Evolutionary conservation across 2,797 vertebrate genomes (phyloP).

Genomic region (Sebastes variabilis): DNA sequence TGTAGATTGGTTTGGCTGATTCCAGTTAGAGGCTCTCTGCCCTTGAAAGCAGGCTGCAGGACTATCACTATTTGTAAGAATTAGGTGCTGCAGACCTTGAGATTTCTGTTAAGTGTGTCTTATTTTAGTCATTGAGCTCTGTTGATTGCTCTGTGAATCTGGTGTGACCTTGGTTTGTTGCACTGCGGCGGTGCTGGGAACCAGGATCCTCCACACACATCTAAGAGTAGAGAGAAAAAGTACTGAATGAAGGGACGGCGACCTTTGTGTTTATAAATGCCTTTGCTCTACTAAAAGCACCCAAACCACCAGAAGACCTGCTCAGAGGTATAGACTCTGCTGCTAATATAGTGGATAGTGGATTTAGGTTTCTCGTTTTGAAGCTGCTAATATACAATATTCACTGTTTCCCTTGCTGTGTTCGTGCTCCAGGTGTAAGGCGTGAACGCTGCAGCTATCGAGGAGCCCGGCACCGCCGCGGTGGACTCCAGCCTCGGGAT

Average conservation of each 20-base stretch:
- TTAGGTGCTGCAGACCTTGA: not conserved
- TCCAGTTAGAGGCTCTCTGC: not conserved
- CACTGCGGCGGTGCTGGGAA: not conserved
- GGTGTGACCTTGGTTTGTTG: not conserved
- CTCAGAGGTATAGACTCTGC: not conserved
- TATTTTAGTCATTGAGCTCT: not conserved
- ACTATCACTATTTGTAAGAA: not conserved
- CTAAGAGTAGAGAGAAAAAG: not conserved
- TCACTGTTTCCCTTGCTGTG: not conserved
- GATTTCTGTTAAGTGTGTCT: not conserved
- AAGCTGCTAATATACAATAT: not conserved
- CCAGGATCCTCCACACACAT: not conserved
- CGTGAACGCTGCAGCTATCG: constrained; percentile 92
- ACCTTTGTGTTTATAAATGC: not conserved
- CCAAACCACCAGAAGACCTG: not conserved
- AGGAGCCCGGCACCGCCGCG: constrained; percentile 82
- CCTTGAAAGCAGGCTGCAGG: not conserved
- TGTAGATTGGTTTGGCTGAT: not conserved
- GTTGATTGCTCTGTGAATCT: not conserved
- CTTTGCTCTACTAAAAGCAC: not conserved
- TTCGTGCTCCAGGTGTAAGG: constrained; percentile 82
- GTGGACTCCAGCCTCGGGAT: constrained; percentile 72
- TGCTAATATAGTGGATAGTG: too few species aligned
- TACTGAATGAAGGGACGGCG: not conserved
- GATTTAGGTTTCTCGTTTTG: not conserved